Conservation (phyloP, 2,113 vertebrate genomes). For the Raja brachyura region DNA sequence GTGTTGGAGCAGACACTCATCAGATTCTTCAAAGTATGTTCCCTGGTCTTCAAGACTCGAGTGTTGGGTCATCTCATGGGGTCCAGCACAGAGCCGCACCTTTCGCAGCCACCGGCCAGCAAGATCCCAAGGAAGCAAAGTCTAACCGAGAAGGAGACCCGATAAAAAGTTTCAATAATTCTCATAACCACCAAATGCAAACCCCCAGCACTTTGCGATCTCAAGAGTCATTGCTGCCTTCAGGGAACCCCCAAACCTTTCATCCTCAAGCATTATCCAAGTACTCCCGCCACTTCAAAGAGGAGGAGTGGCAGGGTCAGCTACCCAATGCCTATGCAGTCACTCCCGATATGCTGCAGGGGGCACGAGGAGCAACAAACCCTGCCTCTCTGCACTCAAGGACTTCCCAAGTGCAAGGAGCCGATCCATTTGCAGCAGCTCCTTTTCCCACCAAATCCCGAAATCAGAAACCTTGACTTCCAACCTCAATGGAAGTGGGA, state of each 20-base stretch:
- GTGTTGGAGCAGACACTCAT: not conserved
- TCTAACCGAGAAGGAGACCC: not conserved
- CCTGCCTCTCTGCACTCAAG: constrained; percentile 63
- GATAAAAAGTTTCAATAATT: not conserved
- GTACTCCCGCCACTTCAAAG: constrained; percentile 90
- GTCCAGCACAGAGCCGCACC: constrained; percentile 32
- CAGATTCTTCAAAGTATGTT: not conserved
- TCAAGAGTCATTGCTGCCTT: constrained; percentile 57
- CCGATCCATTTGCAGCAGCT: constrained; percentile 81
- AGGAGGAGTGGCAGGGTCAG: constrained; percentile 52
- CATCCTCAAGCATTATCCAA: constrained; percentile 77
- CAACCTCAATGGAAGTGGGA: constrained; percentile 19
- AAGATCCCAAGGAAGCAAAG: not conserved
- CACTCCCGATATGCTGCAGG: not conserved
- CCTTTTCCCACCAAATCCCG: constrained; percentile 83
- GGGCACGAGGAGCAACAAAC: constrained; percentile 62
- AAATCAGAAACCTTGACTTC: constrained; percentile 74
- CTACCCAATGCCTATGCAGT: not conserved
- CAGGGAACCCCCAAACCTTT: constrained; percentile 64
- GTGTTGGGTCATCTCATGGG: not conserved
- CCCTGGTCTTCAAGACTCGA: not conserved
- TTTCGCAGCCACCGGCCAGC: constrained; percentile 39
- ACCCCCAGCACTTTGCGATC: constrained; percentile 43
- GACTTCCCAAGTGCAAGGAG: constrained; percentile 64
- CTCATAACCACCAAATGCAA: constrained; percentile 46